phyloP scores from a whole-genome alignment of 1,140 invertebrate genomes.

The Pantala flavescens region DNA sequence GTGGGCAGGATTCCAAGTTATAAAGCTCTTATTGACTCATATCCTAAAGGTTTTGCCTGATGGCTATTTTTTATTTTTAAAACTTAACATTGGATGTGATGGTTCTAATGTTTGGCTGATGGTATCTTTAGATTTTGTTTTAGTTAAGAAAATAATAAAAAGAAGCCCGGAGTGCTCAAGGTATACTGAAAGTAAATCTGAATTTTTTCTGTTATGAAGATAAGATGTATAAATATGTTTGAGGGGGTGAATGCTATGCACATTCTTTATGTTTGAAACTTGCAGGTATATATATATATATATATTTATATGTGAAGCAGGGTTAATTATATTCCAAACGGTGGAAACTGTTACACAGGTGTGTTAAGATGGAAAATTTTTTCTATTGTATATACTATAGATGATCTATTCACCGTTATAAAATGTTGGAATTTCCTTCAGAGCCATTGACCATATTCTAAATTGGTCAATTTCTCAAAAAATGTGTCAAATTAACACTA shows the following conservation, averaged over 20 bases:
- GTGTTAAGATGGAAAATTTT: slow-evolving; percentile 9
- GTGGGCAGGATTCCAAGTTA: neutral
- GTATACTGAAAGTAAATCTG: slow-evolving; percentile 7
- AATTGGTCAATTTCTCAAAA: neutral
- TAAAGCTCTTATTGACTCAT: neutral
- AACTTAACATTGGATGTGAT: slow-evolving; percentile 6
- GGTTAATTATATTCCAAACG: neutral
- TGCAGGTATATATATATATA: slow-evolving; percentile 5
- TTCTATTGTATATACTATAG: slow-evolving; percentile 8
- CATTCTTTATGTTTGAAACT: slow-evolving; percentile 9
- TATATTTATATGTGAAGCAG: slow-evolving; percentile 10
- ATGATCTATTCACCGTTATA: slow-evolving; percentile 10
- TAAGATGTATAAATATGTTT: slow-evolving; percentile 5
- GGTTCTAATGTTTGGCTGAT: neutral
- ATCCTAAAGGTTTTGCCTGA: neutral
- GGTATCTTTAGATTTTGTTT: slow-evolving; percentile 4
- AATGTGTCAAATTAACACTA: slow-evolving; percentile 7
- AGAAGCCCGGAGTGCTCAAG: slow-evolving; percentile 6
- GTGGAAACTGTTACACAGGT: slow-evolving; percentile 8
- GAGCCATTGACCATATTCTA: neutral
- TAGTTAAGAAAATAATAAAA: neutral
- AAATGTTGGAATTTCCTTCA: neutral
- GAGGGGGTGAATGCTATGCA: slow-evolving; percentile 7
- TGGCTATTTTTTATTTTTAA: neutral
- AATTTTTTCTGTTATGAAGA: neutral